These are phyloP conservation scores for Microtus pennsylvanicus DNA, from an alignment of 2,113 vertebrate genomes.

Conservation along the genomic window DNA sequence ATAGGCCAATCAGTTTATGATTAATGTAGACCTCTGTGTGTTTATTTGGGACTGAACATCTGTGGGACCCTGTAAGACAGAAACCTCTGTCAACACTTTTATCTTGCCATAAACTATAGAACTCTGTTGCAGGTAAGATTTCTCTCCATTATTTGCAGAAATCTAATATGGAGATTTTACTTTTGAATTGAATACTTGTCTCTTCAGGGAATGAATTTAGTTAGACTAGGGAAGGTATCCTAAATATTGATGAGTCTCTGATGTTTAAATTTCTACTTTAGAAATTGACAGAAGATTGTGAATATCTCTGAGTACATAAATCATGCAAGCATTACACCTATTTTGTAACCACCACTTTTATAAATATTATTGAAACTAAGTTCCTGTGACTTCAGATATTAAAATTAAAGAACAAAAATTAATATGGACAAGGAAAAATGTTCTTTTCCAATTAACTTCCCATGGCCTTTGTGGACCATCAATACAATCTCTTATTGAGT, in stretches of 20 bases:
- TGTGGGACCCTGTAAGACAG: too few relatives aligned
- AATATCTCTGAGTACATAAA: background rate
- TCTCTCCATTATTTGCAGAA: background rate
- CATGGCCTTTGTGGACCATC: background rate
- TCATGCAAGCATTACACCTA: background rate
- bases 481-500: background rate
- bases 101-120: background rate
- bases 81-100: too few relatives aligned
- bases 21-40: too few relatives aligned
- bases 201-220: background rate
- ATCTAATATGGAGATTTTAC: conserved; percentile 3
- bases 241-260: background rate
- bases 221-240: background rate
- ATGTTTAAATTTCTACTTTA: background rate
- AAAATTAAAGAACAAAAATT: conserved; percentile 41
- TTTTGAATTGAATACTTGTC: background rate
- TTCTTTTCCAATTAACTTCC: background rate
- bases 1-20: too few relatives aligned
- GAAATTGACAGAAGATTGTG: background rate
- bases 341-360: background rate
- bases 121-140: background rate
- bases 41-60: too few relatives aligned
- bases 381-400: conserved; percentile 31
- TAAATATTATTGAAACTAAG: background rate
- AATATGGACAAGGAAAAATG: background rate